Percentiles rank a stretch among this genome's conserved stretches.
These are phyloP conservation scores for Dasypus novemcinctus DNA, from an alignment of 2,113 vertebrate genomes.

Conservation along the genomic window DNA sequence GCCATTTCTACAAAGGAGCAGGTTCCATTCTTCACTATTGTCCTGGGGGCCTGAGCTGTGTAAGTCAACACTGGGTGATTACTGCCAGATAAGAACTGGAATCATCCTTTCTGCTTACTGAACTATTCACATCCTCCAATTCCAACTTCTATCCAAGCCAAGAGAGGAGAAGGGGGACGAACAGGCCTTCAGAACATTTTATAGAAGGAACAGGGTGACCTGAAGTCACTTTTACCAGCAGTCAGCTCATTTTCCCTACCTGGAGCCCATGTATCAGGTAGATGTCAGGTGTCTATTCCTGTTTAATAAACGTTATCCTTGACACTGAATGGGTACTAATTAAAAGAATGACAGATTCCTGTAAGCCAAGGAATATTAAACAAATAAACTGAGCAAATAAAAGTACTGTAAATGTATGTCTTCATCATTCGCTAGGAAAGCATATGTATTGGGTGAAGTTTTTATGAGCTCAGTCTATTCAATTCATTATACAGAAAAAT, in stretches of 20 bases:
- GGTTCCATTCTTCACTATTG: too few species aligned
- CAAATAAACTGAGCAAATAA: neutral
- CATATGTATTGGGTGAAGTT: neutral
- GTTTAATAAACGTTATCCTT: neutral
- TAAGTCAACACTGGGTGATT: neutral
- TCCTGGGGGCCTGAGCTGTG: neutral
- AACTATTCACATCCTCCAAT: neutral
- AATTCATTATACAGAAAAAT: neutral
- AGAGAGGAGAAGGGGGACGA: neutral
- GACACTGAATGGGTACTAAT: neutral
- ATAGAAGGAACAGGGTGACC: neutral
- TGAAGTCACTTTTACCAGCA: neutral
- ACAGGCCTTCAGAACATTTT: neutral
- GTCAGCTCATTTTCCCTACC: neutral
- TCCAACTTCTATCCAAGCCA: neutral
- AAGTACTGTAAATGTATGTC: neutral
- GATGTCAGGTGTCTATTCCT: neutral
- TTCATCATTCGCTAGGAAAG: neutral
- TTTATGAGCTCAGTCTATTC: neutral
- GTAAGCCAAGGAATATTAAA: neutral
- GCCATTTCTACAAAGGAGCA: neutral
- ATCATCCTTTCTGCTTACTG: neutral
- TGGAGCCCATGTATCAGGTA: neutral
- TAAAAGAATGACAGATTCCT: neutral
- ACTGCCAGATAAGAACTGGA: neutral